Percentiles rank a stretch among this genome's conserved stretches.
These are phyloP conservation scores for Thereva nobilitata DNA, from an alignment of 2,888 invertebrate genomes.

Conservation along the genomic window DNA sequence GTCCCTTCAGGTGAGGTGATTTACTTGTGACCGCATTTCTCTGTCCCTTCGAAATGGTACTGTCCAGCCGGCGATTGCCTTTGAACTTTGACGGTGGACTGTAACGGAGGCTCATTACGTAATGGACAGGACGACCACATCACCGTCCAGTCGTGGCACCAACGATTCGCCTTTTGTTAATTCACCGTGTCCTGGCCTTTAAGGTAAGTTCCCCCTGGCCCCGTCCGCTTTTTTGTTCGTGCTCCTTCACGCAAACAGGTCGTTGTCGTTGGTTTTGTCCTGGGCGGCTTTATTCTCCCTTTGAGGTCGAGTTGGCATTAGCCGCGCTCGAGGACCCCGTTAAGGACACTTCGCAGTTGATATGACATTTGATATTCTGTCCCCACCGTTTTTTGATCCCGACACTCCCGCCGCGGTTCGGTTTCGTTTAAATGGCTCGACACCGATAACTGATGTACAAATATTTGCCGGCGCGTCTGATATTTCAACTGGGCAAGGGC, in stretches of 20 bases:
- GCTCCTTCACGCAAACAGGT: background rate
- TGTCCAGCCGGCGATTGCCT: slow-evolving; percentile 4
- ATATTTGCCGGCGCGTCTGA: slow-evolving; percentile 15
- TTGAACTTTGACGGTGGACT: slow-evolving; percentile 13
- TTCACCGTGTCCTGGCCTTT: background rate
- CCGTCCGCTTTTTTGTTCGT: no score
- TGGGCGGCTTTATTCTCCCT: background rate
- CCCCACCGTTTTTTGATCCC: background rate
- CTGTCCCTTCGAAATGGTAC: background rate
- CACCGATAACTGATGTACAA: slow-evolving; percentile 12
- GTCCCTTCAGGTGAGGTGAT: background rate
- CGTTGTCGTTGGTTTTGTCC: background rate
- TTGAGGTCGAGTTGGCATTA: slow-evolving; percentile 10
- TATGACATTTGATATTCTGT: slow-evolving; percentile 21
- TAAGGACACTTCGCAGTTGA: slow-evolving; percentile 21
- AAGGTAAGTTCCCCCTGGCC: slow-evolving; percentile 2
- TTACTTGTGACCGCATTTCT: background rate
- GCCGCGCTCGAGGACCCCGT: background rate
- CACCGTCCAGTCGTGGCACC: no score
- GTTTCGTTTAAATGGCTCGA: slow-evolving; percentile 13
- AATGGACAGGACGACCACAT: slow-evolving; percentile 15
- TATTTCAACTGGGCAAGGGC: no score
- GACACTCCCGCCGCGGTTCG: slow-evolving; percentile 1
- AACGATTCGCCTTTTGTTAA: slow-evolving; percentile 4
- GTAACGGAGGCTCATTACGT: slow-evolving; percentile 20